phyloP scores from a whole-genome alignment of 2,797 vertebrate species.

The Enteromius trimaculatus region DNA sequence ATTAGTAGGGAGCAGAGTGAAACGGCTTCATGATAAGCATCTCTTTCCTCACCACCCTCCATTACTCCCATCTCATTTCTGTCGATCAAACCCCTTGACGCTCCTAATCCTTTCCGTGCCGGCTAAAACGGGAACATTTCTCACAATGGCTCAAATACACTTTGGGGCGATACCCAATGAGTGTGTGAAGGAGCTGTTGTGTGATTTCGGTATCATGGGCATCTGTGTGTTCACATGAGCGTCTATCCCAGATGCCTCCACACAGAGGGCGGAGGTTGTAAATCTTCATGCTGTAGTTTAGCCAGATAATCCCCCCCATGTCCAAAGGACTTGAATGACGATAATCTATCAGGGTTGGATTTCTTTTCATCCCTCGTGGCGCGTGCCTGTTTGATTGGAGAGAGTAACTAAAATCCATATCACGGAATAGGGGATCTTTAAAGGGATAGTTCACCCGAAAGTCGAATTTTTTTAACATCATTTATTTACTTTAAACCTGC shows the following conservation, averaged over 20 bases:
- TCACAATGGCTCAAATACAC: constrained; percentile 13
- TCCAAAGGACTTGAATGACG: constrained; percentile 34
- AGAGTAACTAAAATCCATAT: constrained; percentile 5
- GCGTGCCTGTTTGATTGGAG: not conserved
- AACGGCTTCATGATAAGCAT: constrained; percentile 55
- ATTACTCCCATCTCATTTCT: constrained; percentile 51
- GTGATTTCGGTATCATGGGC: constrained; percentile 29
- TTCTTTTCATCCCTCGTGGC: constrained; percentile 28
- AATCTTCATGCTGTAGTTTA: constrained; percentile 33
- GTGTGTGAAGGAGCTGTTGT: constrained; percentile 29
- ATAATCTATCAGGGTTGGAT: constrained; percentile 31
- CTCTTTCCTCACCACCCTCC: constrained; percentile 49
- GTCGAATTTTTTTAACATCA: not conserved
- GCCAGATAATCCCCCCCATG: constrained; percentile 43
- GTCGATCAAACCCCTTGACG: constrained; percentile 26
- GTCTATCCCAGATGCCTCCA: constrained; percentile 25
- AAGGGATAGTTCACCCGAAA: not conserved
- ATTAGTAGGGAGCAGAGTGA: constrained; percentile 50
- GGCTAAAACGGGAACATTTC: constrained; percentile 30
- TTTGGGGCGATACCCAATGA: constrained; percentile 23
- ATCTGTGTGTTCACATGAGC: constrained; percentile 20
- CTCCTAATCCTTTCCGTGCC: constrained; percentile 31
- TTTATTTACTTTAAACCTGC: not conserved
- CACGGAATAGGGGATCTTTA: not conserved
- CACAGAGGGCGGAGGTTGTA: constrained; percentile 17